These are phyloP conservation scores for Callinectes sapidus DNA, from an alignment of 2,888 invertebrate species.

Conservation along the genomic window DNA sequence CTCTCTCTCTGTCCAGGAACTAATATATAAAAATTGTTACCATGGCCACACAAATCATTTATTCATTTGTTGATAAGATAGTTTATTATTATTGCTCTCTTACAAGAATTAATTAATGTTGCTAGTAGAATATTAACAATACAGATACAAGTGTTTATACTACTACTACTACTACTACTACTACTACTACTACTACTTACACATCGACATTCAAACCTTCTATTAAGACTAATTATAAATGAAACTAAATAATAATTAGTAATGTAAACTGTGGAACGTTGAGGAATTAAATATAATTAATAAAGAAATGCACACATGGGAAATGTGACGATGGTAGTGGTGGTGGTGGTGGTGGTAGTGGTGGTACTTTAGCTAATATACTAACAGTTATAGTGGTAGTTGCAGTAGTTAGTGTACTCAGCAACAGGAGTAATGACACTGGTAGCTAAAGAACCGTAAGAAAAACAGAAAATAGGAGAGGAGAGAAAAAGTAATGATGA, in stretches of 20 bases:
- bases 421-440: neutral
- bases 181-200: neutral
- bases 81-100: neutral
- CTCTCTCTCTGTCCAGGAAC: conserved; percentile 7
- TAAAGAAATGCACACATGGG: neutral
- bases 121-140: neutral
- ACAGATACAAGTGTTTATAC: neutral
- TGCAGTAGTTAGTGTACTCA: neutral
- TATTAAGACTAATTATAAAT: neutral
- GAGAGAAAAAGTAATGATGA: conserved; percentile 36
- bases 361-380: neutral
- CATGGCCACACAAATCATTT: neutral
- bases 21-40: neutral
- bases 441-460: neutral
- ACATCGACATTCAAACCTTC: neutral
- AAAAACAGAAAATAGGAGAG: neutral
- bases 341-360: neutral
- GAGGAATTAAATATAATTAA: neutral
- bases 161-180: neutral
- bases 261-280: neutral
- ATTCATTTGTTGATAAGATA: neutral
- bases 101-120: neutral
- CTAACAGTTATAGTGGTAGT: neutral
- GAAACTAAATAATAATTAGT: neutral
- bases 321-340: neutral